phyloP scores from a whole-genome alignment of 30 jellyfish, hydroid and myxozoan genomes.

The Sanderia malayensis region DNA sequence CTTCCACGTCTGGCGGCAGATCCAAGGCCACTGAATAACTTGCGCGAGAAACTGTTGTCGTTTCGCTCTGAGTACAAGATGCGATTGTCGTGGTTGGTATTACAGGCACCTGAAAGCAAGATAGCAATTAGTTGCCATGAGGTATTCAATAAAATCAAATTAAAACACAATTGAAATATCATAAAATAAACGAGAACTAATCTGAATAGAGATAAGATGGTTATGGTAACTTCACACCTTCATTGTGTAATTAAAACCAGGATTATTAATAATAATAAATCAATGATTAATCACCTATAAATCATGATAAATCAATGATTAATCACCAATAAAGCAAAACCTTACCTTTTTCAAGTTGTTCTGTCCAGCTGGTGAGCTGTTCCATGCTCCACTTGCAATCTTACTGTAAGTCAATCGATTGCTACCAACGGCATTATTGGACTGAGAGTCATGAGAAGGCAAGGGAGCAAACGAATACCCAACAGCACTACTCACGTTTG shows the following conservation, averaged over 20 bases:
- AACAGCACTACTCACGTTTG: constrained; percentile 3
- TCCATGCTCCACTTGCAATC: constrained; percentile 81
- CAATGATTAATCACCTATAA: no score
- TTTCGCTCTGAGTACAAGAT: constrained; percentile 54
- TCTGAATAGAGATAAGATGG: no score
- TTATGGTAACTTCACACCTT: no score
- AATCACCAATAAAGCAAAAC: no score
- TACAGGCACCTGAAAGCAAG: constrained; percentile 10
- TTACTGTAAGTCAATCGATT: constrained; percentile 80
- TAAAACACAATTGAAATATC: no score
- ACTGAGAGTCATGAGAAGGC: constrained; percentile 15
- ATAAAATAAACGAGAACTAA: no score
- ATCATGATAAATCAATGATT: no score
- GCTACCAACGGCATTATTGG: constrained; percentile 34
- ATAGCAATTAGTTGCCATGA: no score
- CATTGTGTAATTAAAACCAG: no score
- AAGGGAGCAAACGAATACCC: constrained; percentile 29
- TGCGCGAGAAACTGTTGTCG: constrained; percentile 64
- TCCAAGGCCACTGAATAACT: constrained; percentile 51
- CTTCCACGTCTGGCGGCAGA: constrained; percentile 45
- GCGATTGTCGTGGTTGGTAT: constrained; percentile 55
- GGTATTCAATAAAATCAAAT: no score
- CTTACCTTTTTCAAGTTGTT: constrained; percentile 14
- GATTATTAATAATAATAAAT: no score
- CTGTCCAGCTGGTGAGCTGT: constrained; percentile 24